Percentiles rank a stretch among this genome's conserved stretches.
Conservation (phyloP, 1,140 invertebrate genomes). For the Bathynomus jamesi region DNA sequence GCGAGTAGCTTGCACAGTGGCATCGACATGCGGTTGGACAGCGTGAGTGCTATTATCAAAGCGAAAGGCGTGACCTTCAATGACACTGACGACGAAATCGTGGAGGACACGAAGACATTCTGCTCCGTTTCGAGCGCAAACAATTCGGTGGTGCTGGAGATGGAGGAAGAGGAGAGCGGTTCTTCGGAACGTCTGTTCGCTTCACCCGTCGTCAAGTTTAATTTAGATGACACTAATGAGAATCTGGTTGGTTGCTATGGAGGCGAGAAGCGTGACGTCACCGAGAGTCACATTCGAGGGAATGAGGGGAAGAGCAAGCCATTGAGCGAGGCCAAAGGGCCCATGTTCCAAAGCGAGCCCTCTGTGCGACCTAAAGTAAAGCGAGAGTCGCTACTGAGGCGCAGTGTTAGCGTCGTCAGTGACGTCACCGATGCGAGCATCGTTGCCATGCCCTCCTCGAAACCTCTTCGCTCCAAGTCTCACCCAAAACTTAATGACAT, state of each 20-base stretch:
- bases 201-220: neutral
- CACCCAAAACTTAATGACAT: neutral
- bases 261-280: too few species aligned
- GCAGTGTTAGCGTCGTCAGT: neutral
- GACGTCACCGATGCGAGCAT: neutral
- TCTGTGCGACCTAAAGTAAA: neutral
- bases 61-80: constrained; percentile 5
- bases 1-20: constrained; percentile 14
- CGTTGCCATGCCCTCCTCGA: neutral
- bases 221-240: neutral
- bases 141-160: neutral
- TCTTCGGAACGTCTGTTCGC: neutral
- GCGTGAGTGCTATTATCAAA: constrained; percentile 35
- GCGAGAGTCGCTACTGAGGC: neutral
- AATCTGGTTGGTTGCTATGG: too few species aligned
- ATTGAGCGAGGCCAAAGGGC: too few species aligned
- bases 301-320: too few species aligned
- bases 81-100: neutral
- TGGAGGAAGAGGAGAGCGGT: neutral
- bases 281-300: too few species aligned
- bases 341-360: neutral
- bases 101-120: neutral
- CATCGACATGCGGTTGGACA: constrained; percentile 27
- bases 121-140: neutral
- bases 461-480: neutral